A percentile compares a stretch with the other conserved stretches of the same genome.
Evolutionary conservation across 2,888 invertebrate species (phyloP).

Genomic region (Spodoptera littoralis): DNA sequence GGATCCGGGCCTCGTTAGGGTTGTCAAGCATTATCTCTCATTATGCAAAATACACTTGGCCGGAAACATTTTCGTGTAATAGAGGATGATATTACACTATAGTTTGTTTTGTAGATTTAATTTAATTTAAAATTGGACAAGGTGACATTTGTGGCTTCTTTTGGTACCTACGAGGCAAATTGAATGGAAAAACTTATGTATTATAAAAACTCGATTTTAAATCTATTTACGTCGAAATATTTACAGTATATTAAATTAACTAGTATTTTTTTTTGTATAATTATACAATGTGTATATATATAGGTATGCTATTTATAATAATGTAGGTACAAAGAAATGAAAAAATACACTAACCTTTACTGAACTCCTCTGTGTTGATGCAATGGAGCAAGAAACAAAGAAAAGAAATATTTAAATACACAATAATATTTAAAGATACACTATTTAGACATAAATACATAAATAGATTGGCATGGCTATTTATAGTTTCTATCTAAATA

Average conservation of each 20-base stretch:
- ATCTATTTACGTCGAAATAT: too few species aligned
- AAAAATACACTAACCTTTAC: slow-evolving; percentile 58
- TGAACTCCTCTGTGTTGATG: slow-evolving; percentile 50
- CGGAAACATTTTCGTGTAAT: slow-evolving; percentile 50
- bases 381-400: slow-evolving; percentile 40
- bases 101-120: slow-evolving; percentile 44
- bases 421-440: neutral
- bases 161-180: neutral
- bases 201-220: too few species aligned
- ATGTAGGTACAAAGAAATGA: too few species aligned
- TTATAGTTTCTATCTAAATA: too few species aligned
- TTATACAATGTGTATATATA: too few species aligned
- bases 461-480: too few species aligned
- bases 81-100: slow-evolving; percentile 32
- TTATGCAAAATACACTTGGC: slow-evolving; percentile 50
- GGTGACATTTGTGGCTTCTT: neutral
- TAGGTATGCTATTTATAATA: neutral
- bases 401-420: slow-evolving; percentile 36
- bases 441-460: too few species aligned
- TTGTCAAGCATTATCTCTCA: slow-evolving; percentile 54
- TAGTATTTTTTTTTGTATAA: too few species aligned
- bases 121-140: slow-evolving; percentile 19
- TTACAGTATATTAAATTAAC: too few species aligned
- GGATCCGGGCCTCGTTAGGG: slow-evolving; percentile 51
- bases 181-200: too few species aligned